Evolutionary conservation across 2,888 invertebrate species (phyloP), one percentile per base, ranked within the genome.

Genomic region (Campoplex capitator): DNA sequence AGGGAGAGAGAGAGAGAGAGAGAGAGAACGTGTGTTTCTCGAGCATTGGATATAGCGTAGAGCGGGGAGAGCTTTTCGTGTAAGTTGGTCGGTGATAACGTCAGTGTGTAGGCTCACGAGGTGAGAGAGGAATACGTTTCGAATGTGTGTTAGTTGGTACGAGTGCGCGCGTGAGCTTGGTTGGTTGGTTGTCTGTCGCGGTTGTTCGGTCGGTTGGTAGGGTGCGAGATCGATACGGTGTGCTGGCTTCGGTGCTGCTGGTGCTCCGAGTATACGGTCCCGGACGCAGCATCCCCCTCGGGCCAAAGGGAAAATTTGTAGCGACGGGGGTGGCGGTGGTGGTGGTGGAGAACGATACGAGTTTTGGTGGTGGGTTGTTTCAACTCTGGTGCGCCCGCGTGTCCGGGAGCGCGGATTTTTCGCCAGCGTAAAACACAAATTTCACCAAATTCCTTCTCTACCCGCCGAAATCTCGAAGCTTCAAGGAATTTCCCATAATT

Each of bases 221-320:
- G 90, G 91, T 89, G 90, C 87, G 89, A 92, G 93, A 94, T 94
- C 94, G 94, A 94, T 94, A 94, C 88, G 82, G 87, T 88, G 87
- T 88, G 91, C 89, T 81, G 76, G 76, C 56, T 84, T 77, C 51
- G 81, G 75, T 82, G 84, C 78, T 82, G 81, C 86, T 84, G 77
- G 78, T 77, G 85, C 81, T 75, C 83, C 70, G 89, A 91, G 91
- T 90, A 90, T 90, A 90, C 90, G 91, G 91, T 91, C 92, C 93
- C 92, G 93, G 92, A 93, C 92, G 91, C 92, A 93, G 92, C 93
- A 92, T 92, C 92, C 90, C 91, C 88, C 89, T 88, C 85, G 75
- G 83, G 74, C 78, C 84, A 56, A 54, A 79, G 54, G 56, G 65
- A 67, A 78, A 78, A 58, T 84, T 73, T 84, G 78, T 84, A 68